phyloP scores from a whole-genome alignment of 2,797 vertebrate genomes.

The Scleropages formosus region DNA sequence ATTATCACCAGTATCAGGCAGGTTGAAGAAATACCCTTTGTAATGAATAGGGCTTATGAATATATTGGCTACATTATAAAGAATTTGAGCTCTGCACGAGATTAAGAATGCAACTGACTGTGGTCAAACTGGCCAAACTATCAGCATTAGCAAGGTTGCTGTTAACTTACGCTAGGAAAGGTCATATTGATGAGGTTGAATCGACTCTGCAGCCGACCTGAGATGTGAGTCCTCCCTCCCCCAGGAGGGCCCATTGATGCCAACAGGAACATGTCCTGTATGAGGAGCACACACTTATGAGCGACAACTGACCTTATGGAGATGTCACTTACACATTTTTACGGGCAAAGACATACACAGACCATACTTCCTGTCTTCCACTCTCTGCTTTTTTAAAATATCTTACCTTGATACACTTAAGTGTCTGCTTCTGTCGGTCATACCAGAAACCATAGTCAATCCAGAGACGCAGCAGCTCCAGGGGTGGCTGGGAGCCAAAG shows the following conservation, averaged over 20 bases:
- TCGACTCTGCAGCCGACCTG: constrained; percentile 77
- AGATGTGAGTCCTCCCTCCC: constrained; percentile 80
- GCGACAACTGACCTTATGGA: background rate
- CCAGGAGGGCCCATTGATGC: constrained; percentile 86
- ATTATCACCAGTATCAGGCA: background rate
- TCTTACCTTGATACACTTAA: constrained; percentile 80
- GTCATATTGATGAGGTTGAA: constrained; percentile 91
- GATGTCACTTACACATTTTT: background rate
- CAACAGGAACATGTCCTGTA: constrained; percentile 82
- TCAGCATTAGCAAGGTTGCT: too few species aligned
- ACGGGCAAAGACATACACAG: constrained; percentile 8
- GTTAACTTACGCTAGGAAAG: constrained; percentile 75
- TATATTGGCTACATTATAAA: too few species aligned
- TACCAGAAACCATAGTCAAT: constrained; percentile 90
- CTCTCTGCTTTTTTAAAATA: background rate
- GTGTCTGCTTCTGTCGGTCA: constrained; percentile 74
- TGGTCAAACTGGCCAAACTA: too few species aligned
- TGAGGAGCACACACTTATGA: background rate
- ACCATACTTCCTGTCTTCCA: background rate
- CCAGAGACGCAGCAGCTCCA: constrained; percentile 85
- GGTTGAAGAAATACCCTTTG: background rate
- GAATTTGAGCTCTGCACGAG: too few species aligned
- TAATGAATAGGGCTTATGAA: background rate
- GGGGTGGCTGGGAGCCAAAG: constrained; percentile 84
- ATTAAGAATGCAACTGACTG: too few species aligned